These are phyloP conservation scores for Zosterops hypoxanthus DNA, from an alignment of 2,113 vertebrate genomes.

Conservation along the genomic window DNA sequence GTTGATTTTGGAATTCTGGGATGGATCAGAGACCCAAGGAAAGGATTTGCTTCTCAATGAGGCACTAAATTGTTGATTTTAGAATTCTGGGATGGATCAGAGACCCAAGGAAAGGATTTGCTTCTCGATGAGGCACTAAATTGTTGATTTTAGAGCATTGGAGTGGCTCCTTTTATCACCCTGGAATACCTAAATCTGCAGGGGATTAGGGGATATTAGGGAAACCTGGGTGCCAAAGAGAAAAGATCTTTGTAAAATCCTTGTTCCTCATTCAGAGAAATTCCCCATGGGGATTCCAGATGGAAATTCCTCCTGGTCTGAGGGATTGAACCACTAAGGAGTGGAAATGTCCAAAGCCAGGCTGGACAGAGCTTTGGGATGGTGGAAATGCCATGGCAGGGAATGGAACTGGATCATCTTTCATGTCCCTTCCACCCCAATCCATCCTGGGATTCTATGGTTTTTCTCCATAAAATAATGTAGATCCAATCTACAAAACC, in stretches of 20 bases:
- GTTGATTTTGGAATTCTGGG: background rate
- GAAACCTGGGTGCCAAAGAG: background rate
- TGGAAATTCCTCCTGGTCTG: background rate
- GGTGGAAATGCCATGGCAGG: background rate
- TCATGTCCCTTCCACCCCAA: background rate
- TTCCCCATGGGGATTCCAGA: background rate
- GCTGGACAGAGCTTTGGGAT: background rate
- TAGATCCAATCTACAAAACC: background rate
- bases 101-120: background rate
- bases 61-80: too few species aligned
- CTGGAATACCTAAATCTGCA: background rate
- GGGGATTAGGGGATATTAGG: background rate
- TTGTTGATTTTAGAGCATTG: background rate
- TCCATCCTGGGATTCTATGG: accelerated
- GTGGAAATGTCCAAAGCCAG: background rate
- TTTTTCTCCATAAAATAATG: background rate
- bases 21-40: background rate
- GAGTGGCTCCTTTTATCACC: background rate
- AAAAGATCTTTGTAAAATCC: background rate
- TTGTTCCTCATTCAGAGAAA: background rate
- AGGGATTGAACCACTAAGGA: background rate
- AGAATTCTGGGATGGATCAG: background rate
- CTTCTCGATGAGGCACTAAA: accelerated
- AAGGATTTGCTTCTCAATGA: too few species aligned
- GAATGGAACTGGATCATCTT: background rate